phyloP scores from a whole-genome alignment of 2,113 vertebrate species.

The Pelodiscus sinensis region DNA sequence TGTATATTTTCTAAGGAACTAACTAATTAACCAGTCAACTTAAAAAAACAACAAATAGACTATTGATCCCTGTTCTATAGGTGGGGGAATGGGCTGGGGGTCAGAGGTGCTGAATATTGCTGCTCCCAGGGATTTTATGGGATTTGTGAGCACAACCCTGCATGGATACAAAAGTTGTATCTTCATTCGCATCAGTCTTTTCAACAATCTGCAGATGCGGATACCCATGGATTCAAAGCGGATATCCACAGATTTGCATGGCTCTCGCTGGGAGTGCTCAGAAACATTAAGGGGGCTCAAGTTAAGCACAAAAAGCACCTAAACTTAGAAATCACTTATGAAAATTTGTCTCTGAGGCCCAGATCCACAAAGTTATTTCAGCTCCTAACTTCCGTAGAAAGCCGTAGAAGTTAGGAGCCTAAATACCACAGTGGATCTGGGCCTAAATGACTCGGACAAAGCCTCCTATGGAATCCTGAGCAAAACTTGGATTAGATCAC shows the following conservation, averaged over 20 bases:
- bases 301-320: not conserved
- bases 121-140: not conserved
- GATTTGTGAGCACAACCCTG: not conserved
- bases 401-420: not conserved
- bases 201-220: no score
- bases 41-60: no score
- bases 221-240: no score
- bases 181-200: no score
- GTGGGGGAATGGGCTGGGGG: not conserved
- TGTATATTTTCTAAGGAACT: slow-evolving; percentile 11
- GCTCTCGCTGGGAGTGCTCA: no score
- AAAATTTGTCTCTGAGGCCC: not conserved
- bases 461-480: not conserved
- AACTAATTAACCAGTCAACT: slow-evolving; percentile 25
- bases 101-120: not conserved
- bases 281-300: not conserved
- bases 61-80: not conserved
- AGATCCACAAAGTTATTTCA: not conserved
- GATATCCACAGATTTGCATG: no score
- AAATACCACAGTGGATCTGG: not conserved
- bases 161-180: no score
- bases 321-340: not conserved
- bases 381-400: not conserved
- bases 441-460: not conserved
- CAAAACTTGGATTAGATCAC: not conserved